Conservation (phyloP, 2,797 vertebrate genomes). For the Dryobates pubescens region DNA sequence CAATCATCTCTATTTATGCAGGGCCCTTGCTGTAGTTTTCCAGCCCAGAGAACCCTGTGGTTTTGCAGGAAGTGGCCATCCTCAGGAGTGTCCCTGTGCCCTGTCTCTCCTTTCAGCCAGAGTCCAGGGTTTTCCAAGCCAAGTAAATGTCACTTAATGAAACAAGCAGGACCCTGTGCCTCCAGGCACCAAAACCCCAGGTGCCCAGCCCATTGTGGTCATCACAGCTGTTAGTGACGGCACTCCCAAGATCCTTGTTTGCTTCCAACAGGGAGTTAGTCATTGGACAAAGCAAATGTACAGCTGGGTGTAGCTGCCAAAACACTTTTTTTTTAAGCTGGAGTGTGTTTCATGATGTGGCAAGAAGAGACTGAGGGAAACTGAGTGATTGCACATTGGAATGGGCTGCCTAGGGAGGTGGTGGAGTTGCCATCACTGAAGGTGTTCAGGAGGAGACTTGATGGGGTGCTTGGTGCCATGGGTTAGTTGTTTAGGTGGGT, state of each 20-base stretch:
- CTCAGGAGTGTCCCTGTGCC: not conserved
- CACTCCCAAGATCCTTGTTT: not conserved
- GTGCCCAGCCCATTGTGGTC: not conserved
- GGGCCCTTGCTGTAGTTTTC: slow-evolving; percentile 20
- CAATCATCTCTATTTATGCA: slow-evolving; percentile 54
- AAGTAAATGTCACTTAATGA: not conserved
- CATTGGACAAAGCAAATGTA: not conserved
- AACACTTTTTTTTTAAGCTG: not conserved
- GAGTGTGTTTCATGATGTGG: not conserved
- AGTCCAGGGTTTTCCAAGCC: not conserved
- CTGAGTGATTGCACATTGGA: too few relatives aligned
- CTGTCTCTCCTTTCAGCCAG: not conserved
- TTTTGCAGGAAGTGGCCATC: not conserved
- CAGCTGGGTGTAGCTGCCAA: not conserved
- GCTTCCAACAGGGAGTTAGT: not conserved
- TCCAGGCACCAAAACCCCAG: not conserved
- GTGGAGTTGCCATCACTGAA: too few relatives aligned
- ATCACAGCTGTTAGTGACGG: not conserved
- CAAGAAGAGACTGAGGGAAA: not conserved
- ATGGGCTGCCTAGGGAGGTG: too few relatives aligned
- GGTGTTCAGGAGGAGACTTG: too few relatives aligned
- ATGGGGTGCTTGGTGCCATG: too few relatives aligned
- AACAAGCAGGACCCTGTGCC: not conserved
- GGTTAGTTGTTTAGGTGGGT: too few relatives aligned
- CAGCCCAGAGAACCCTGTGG: not conserved